Percentiles rank a stretch among this genome's conserved stretches.
phyloP scores from a whole-genome alignment of 2,888 invertebrate genomes.

The Ypsolopha scabrella region DNA sequence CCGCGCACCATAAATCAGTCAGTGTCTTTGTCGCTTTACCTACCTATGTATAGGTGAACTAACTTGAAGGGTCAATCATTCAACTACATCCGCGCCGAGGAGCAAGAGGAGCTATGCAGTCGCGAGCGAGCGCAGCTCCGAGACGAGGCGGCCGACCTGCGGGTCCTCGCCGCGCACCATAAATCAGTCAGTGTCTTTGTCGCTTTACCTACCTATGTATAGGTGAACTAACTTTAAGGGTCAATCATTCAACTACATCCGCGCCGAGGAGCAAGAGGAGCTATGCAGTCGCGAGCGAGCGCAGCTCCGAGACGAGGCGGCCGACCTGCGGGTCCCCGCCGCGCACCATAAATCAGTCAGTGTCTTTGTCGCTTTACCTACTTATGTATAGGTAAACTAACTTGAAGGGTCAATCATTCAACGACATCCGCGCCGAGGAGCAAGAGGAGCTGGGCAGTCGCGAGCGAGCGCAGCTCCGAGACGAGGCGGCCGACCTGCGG shows the following conservation, averaged over 20 bases:
- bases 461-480: conserved; percentile 45
- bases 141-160: conserved; percentile 38
- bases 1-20: conserved; percentile 23
- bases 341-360: too few relatives aligned
- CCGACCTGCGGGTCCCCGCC: conserved; percentile 31
- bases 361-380: too few relatives aligned
- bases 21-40: too few relatives aligned
- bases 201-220: too few relatives aligned
- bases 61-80: too few relatives aligned
- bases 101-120: conserved; percentile 48
- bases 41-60: too few relatives aligned
- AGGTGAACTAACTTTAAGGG: too few relatives aligned
- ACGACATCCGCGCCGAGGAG: conserved; percentile 50
- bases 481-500: conserved; percentile 37
- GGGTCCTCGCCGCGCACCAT: conserved; percentile 34
- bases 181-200: too few relatives aligned
- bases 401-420: too few relatives aligned
- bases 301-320: conserved; percentile 46
- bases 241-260: too few relatives aligned
- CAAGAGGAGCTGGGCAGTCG: conserved; percentile 49
- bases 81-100: conserved; percentile 53
- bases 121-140: conserved; percentile 45
- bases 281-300: conserved; percentile 44
- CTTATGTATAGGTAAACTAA: too few relatives aligned
- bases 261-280: conserved; percentile 57